phyloP scores from a whole-genome alignment of 2,888 invertebrate genomes.

The Hybos culiciformis region DNA sequence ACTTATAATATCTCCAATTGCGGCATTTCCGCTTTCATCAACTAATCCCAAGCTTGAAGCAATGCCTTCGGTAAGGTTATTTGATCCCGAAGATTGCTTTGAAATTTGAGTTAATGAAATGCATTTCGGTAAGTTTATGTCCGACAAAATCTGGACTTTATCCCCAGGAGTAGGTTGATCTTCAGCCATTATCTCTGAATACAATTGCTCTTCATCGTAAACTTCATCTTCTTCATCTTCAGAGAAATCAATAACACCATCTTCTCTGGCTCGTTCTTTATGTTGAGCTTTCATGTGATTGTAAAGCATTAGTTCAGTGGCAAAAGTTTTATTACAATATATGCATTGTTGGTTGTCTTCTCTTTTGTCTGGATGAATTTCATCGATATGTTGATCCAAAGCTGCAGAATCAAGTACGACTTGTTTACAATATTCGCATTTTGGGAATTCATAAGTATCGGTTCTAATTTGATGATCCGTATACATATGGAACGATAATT shows the following conservation, averaged over 20 bases:
- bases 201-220: slow-evolving; percentile 23
- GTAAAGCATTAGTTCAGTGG: slow-evolving; percentile 53
- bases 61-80: slow-evolving; percentile 43
- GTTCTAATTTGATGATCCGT: slow-evolving; percentile 68
- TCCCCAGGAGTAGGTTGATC: no score
- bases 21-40: slow-evolving; percentile 35
- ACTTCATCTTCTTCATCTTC: slow-evolving; percentile 34
- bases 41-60: slow-evolving; percentile 43
- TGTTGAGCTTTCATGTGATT: slow-evolving; percentile 55
- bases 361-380: slow-evolving; percentile 27
- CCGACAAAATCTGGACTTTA: slow-evolving; percentile 41
- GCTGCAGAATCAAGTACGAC: slow-evolving; percentile 58
- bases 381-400: slow-evolving; percentile 55
- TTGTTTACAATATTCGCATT: slow-evolving; percentile 62
- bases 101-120: slow-evolving; percentile 19
- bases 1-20: slow-evolving; percentile 12
- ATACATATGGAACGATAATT: slow-evolving; percentile 64
- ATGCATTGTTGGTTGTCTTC: slow-evolving; percentile 46
- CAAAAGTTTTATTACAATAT: slow-evolving; percentile 62
- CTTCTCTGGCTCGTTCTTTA: slow-evolving; percentile 46
- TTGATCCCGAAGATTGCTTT: slow-evolving; percentile 2
- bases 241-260: slow-evolving; percentile 48
- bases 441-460: slow-evolving; percentile 56
- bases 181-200: slow-evolving; percentile 11
- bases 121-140: slow-evolving; percentile 30